Evolutionary conservation across 2,888 invertebrate species (phyloP).

Genomic region (Drosophila mettleri): DNA sequence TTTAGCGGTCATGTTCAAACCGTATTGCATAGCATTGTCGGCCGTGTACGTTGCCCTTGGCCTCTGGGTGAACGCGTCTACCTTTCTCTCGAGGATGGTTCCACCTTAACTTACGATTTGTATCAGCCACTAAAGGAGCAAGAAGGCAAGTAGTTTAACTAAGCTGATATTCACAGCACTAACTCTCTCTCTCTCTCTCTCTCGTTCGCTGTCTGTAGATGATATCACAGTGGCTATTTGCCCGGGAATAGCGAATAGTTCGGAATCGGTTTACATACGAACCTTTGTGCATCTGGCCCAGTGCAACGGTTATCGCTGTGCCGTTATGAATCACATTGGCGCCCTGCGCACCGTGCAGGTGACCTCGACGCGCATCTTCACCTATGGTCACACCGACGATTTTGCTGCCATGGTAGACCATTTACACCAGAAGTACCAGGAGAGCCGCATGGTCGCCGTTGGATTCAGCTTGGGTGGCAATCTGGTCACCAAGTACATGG

Average conservation of each 20-base stretch:
- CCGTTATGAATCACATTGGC: conserved; percentile 97
- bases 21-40: conserved; percentile 94
- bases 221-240: conserved; percentile 95
- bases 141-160: conserved; percentile 52
- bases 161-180: neutral
- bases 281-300: conserved; percentile 97
- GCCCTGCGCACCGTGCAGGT: conserved; percentile 93
- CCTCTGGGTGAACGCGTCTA: conserved; percentile 93
- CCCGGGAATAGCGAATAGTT: conserved; percentile 97
- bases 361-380: conserved; percentile 94
- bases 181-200: conserved; percentile 2
- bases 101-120: conserved; percentile 96
- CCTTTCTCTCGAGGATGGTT: conserved; percentile 91
- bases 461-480: conserved; percentile 98
- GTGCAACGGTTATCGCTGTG: conserved; percentile 95
- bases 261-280: conserved; percentile 96
- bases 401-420: conserved; percentile 93
- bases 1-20: conserved; percentile 98
- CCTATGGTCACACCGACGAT: conserved; percentile 96
- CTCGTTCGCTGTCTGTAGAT: conserved; percentile 88
- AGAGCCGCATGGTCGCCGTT: conserved; percentile 92
- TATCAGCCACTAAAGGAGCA: conserved; percentile 90
- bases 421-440: conserved; percentile 90
- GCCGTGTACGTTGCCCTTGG: conserved; percentile 94
- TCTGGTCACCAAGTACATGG: conserved; percentile 96